Conservation (phyloP, 2,113 vertebrate species). For the Chaenocephalus aceratus region DNA sequence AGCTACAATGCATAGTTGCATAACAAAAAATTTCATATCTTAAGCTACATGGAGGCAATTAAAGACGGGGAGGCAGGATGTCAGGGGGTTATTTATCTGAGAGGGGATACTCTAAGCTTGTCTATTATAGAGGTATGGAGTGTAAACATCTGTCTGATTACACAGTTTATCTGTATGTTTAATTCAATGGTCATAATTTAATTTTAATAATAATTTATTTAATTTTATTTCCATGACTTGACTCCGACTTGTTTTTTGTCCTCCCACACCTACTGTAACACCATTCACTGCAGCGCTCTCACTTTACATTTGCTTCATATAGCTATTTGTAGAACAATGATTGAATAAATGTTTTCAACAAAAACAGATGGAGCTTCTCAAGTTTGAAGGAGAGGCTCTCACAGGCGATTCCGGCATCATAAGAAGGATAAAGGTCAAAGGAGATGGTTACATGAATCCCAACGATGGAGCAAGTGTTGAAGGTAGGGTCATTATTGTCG, state of each 20-base stretch:
- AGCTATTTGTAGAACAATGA: constrained; percentile 9
- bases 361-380: constrained; percentile 91
- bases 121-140: not conserved
- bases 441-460: constrained; percentile 92
- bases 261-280: constrained; percentile 32
- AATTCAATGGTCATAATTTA: not conserved
- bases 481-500: constrained; percentile 78
- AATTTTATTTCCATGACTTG: constrained; percentile 17
- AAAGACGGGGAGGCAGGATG: too few relatives aligned
- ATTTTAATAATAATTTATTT: not conserved
- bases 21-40: not conserved
- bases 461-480: constrained; percentile 92
- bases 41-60: not conserved
- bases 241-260: constrained; percentile 38
- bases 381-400: constrained; percentile 92
- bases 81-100: not conserved
- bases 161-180: not conserved
- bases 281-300: constrained; percentile 12
- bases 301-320: constrained; percentile 23
- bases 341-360: constrained; percentile 2
- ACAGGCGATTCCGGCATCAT: constrained; percentile 93
- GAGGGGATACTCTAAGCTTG: not conserved
- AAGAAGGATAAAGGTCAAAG: constrained; percentile 93
- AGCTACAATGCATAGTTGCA: too few relatives aligned
- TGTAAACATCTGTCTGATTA: not conserved